phyloP scores from a whole-genome alignment of 2,888 invertebrate species.

The Lasioglossum marginatum region DNA sequence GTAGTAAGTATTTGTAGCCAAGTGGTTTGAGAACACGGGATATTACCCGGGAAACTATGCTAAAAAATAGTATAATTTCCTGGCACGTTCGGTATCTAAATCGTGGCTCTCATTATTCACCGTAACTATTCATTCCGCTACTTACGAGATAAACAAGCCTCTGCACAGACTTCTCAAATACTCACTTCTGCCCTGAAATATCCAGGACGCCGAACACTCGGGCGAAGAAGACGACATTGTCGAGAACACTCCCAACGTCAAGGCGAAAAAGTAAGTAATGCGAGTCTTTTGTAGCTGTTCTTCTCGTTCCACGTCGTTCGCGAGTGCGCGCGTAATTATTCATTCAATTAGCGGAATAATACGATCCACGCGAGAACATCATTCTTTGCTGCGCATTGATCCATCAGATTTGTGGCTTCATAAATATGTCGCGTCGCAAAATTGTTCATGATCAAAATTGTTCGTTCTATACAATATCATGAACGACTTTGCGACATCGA shows the following conservation, averaged over 20 bases:
- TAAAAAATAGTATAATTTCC: background rate
- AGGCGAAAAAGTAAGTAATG: conserved; percentile 66
- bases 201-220: conserved; percentile 58
- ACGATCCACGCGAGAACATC: background rate
- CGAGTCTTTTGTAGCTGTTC: conserved; percentile 18
- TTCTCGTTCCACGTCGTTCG: background rate
- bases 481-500: background rate
- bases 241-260: conserved; percentile 66
- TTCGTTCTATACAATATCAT: background rate
- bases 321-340: conserved; percentile 10
- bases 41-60: background rate
- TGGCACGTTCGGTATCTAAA: background rate
- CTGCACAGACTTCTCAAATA: conserved; percentile 33
- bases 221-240: conserved; percentile 66
- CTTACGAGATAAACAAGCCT: conserved; percentile 45
- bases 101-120: conserved; percentile 16
- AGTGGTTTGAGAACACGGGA: background rate
- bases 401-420: background rate
- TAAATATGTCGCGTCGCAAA: too few relatives aligned
- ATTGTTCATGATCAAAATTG: too few relatives aligned
- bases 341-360: conserved; percentile 15
- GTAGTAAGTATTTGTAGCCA: background rate
- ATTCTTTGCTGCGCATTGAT: background rate
- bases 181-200: conserved; percentile 53
- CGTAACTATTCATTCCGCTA: conserved; percentile 28